A percentile compares a stretch with the other conserved stretches of the same genome.
Evolutionary conservation across 2,888 invertebrate species (phyloP).

Genomic region (Hymenopus coronatus): DNA sequence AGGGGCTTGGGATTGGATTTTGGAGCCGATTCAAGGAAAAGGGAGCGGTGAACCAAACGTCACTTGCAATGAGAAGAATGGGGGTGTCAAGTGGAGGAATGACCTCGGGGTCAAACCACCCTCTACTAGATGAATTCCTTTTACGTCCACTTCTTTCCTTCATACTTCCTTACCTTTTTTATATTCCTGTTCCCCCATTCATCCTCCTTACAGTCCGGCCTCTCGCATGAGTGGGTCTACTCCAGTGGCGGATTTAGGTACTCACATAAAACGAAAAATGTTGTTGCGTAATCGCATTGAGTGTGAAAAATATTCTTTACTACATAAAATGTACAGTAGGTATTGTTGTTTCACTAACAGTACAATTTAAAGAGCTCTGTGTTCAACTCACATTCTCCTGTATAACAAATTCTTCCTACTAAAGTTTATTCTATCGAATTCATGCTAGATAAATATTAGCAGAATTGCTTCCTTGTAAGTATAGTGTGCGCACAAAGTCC

Average conservation of each 20-base stretch:
- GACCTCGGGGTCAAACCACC: slow-evolving; percentile 15
- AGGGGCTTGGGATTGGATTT: neutral
- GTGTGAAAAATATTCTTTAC: too few species aligned
- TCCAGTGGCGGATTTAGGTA: neutral
- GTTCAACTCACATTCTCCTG: too few species aligned
- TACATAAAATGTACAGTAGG: too few species aligned
- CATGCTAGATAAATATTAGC: too few species aligned
- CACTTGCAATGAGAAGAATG: neutral
- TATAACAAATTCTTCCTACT: too few species aligned
- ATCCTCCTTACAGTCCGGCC: neutral
- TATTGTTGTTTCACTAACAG: too few species aligned
- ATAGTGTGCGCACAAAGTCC: too few species aligned
- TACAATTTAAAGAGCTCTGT: too few species aligned
- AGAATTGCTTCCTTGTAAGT: too few species aligned
- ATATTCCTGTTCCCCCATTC: neutral
- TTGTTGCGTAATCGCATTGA: too few species aligned
- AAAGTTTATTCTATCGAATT: too few species aligned
- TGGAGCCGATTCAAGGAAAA: neutral
- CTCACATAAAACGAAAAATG: too few species aligned
- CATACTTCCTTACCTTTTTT: neutral
- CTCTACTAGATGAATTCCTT: slow-evolving; percentile 17
- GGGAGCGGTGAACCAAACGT: neutral
- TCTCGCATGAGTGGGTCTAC: neutral
- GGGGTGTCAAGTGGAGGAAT: slow-evolving; percentile 18
- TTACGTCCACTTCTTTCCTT: slow-evolving; percentile 1